phyloP scores from a whole-genome alignment of 2,888 invertebrate species.

The Thymelicus lineola region DNA sequence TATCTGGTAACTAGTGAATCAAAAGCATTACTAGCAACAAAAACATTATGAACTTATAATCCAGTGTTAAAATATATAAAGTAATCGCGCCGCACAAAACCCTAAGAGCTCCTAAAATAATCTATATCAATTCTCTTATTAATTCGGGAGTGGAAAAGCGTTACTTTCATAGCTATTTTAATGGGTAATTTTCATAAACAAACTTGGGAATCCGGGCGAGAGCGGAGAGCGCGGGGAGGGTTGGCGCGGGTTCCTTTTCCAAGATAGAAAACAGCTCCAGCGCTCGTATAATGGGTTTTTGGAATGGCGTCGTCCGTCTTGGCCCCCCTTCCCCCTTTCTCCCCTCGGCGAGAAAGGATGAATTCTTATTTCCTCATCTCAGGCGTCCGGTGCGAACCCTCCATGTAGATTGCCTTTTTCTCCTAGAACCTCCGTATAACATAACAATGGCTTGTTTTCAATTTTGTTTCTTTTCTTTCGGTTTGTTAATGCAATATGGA shows the following conservation, averaged over 20 bases:
- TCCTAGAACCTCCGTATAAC: slow-evolving; percentile 79
- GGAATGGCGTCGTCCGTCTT: slow-evolving; percentile 90
- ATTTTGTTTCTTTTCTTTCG: slow-evolving; percentile 67
- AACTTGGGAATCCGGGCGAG: slow-evolving; percentile 79
- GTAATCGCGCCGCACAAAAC: slow-evolving; percentile 37
- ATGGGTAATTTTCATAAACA: slow-evolving; percentile 85
- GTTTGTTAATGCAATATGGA: slow-evolving; percentile 50
- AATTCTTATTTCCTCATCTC: slow-evolving; percentile 86
- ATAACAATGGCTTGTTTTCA: slow-evolving; percentile 84
- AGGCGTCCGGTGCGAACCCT: slow-evolving; percentile 82
- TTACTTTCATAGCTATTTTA: slow-evolving; percentile 85
- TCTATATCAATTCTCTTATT: slow-evolving; percentile 84
- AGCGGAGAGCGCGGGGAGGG: slow-evolving; percentile 56
- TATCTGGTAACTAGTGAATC: no score
- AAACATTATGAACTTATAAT: not conserved
- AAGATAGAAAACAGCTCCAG: slow-evolving; percentile 86
- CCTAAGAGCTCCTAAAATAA: slow-evolving; percentile 58
- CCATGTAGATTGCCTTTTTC: slow-evolving; percentile 84
- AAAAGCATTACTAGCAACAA: not conserved
- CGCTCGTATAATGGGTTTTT: slow-evolving; percentile 89
- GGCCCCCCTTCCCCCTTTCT: slow-evolving; percentile 65
- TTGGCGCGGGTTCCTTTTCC: slow-evolving; percentile 74
- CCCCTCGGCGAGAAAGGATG: slow-evolving; percentile 81
- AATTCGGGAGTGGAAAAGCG: slow-evolving; percentile 83
- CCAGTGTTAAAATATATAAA: slow-evolving; percentile 22